Evolutionary conservation across 2,888 invertebrate species (phyloP).

Genomic region (Coenonympha arcania): DNA sequence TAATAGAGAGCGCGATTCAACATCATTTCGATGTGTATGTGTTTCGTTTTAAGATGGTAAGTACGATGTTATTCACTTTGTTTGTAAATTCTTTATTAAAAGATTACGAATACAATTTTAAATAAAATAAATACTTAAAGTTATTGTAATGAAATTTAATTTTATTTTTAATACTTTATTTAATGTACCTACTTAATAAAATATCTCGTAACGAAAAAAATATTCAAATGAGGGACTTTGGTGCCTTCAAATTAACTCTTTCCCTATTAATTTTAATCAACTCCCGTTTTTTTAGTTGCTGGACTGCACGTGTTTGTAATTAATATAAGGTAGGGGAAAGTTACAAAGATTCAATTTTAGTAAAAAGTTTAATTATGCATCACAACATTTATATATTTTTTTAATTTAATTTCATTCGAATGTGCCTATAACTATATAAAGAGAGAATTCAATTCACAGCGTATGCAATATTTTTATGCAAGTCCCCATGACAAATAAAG

Average conservation of each 20-base stretch:
- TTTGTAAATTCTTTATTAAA: too few species aligned
- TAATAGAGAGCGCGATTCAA: constrained; percentile 2
- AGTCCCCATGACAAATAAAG: neutral
- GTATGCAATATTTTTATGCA: neutral
- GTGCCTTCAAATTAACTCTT: too few species aligned
- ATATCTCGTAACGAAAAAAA: too few species aligned
- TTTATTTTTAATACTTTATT: too few species aligned
- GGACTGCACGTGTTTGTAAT: neutral
- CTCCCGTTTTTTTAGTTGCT: too few species aligned
- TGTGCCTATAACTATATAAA: constrained; percentile 6
- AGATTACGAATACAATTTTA: too few species aligned
- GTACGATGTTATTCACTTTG: neutral
- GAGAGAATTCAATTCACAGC: constrained; percentile 7
- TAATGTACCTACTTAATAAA: too few species aligned
- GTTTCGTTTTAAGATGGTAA: neutral
- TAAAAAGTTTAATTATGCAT: neutral
- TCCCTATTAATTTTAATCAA: too few species aligned
- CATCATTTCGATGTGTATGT: constrained; percentile 2
- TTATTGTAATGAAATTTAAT: too few species aligned
- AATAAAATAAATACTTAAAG: too few species aligned
- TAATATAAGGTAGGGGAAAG: neutral
- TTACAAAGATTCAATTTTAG: neutral
- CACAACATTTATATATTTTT: neutral
- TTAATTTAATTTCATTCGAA: constrained; percentile 1
- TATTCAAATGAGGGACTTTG: too few species aligned